A percentile compares a stretch with the other conserved stretches of the same genome.
Evolutionary conservation across 2,888 invertebrate species (phyloP).

Genomic region (Lapara coniferarum): DNA sequence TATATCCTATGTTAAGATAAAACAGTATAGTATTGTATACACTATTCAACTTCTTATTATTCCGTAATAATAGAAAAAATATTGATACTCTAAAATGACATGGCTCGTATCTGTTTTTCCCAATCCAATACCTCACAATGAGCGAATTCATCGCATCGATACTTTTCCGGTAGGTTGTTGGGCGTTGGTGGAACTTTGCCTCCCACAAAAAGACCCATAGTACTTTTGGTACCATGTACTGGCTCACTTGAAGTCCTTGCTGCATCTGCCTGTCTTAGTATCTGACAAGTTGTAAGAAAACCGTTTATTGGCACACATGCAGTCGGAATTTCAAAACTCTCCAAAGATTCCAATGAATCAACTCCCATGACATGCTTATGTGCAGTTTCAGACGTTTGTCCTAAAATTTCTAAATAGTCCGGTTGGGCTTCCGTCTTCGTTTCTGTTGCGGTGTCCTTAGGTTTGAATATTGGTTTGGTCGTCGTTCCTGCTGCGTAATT

Average conservation of each 20-base stretch:
- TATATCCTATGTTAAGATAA: too few relatives aligned
- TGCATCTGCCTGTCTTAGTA: not conserved
- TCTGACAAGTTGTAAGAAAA: slow-evolving; percentile 3
- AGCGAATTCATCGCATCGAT: not conserved
- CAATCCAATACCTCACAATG: not conserved
- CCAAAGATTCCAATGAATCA: slow-evolving; percentile 1
- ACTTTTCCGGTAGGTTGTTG: not conserved
- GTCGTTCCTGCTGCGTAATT: not conserved
- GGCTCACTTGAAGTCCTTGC: not conserved
- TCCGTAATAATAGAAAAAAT: too few relatives aligned
- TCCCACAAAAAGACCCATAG: not conserved
- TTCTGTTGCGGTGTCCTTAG: not conserved
- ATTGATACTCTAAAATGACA: too few relatives aligned
- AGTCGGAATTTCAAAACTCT: slow-evolving; percentile 9
- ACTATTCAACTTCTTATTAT: too few relatives aligned
- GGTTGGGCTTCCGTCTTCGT: too few relatives aligned
- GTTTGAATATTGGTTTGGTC: not conserved
- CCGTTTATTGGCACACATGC: not conserved
- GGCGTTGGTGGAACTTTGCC: not conserved
- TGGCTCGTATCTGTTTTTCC: not conserved
- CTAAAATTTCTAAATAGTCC: too few relatives aligned
- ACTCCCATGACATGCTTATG: not conserved
- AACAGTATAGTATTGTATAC: too few relatives aligned
- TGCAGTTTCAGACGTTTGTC: not conserved
- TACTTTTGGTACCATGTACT: not conserved